phyloP scores from a whole-genome alignment of 2,888 invertebrate species.

The Teinopalpus imperialis region DNA sequence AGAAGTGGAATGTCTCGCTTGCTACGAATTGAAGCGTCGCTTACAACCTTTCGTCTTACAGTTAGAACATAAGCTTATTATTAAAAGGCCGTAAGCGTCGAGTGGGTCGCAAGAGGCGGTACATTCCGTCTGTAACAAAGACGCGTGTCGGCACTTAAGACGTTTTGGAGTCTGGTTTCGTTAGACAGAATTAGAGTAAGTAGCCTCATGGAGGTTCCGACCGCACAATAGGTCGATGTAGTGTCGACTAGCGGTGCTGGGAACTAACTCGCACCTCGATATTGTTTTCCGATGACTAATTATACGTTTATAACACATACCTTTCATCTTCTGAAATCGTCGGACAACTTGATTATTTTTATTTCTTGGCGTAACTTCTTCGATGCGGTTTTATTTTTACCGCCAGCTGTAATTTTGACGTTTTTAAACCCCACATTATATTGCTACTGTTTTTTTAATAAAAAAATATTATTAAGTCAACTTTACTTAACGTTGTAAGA shows the following conservation, averaged over 20 bases:
- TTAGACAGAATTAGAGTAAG: constrained; percentile 80
- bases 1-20: constrained; percentile 56
- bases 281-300: constrained; percentile 76
- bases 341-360: too few relatives aligned
- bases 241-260: constrained; percentile 76
- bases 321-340: constrained; percentile 11
- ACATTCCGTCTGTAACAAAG: constrained; percentile 44
- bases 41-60: constrained; percentile 52
- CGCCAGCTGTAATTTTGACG: too few relatives aligned
- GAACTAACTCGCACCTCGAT: constrained; percentile 73
- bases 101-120: constrained; percentile 38
- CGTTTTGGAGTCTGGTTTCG: constrained; percentile 51
- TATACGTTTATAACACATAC: constrained; percentile 38
- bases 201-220: constrained; percentile 79
- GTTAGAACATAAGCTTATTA: constrained; percentile 29
- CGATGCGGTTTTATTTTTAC: too few relatives aligned
- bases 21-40: constrained; percentile 41
- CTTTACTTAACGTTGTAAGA: too few relatives aligned
- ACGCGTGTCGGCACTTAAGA: constrained; percentile 50
- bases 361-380: too few relatives aligned
- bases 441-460: too few relatives aligned
- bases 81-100: constrained; percentile 53
- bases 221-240: constrained; percentile 77
- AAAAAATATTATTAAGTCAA: too few relatives aligned
- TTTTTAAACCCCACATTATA: too few relatives aligned